Evolutionary conservation across 2,888 invertebrate species (phyloP).

Genomic region (Xanthia togata): DNA sequence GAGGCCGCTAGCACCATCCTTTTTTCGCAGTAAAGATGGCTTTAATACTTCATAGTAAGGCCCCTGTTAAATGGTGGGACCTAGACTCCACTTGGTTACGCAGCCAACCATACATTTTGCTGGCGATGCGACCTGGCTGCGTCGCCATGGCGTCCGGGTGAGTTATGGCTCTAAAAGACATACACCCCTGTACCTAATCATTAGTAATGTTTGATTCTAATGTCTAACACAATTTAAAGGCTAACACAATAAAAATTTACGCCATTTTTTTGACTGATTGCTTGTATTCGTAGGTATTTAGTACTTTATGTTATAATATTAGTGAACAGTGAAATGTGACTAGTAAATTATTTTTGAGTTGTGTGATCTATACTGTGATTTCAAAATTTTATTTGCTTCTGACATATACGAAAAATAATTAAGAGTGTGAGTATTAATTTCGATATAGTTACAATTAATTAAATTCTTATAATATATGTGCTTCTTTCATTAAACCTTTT

Average conservation of each 20-base stretch:
- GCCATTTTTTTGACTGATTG: slow-evolving; percentile 77
- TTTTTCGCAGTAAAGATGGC: no score
- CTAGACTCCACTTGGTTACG: background rate
- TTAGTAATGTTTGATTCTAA: slow-evolving; percentile 26
- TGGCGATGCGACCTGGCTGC: background rate
- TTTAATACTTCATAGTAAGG: no score
- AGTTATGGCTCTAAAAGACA: background rate
- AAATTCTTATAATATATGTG: slow-evolving; percentile 66
- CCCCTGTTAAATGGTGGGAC: background rate
- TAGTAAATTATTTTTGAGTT: slow-evolving; percentile 71
- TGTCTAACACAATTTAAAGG: slow-evolving; percentile 32
- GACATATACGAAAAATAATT: slow-evolving; percentile 57
- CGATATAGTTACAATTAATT: slow-evolving; percentile 64
- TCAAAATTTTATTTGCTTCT: slow-evolving; percentile 66
- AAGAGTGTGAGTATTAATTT: slow-evolving; percentile 69
- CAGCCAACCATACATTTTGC: background rate
- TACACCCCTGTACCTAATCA: slow-evolving; percentile 3
- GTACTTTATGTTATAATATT: slow-evolving; percentile 52
- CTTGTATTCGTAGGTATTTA: slow-evolving; percentile 64
- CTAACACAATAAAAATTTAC: slow-evolving; percentile 56
- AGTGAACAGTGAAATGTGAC: slow-evolving; percentile 66
- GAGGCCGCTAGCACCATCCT: no score
- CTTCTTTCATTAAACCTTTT: slow-evolving; percentile 23
- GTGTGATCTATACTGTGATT: slow-evolving; percentile 74
- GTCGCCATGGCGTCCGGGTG: background rate